Evolutionary conservation across 1,140 invertebrate species (phyloP).

Genomic region (Monomorium pharaonis): DNA sequence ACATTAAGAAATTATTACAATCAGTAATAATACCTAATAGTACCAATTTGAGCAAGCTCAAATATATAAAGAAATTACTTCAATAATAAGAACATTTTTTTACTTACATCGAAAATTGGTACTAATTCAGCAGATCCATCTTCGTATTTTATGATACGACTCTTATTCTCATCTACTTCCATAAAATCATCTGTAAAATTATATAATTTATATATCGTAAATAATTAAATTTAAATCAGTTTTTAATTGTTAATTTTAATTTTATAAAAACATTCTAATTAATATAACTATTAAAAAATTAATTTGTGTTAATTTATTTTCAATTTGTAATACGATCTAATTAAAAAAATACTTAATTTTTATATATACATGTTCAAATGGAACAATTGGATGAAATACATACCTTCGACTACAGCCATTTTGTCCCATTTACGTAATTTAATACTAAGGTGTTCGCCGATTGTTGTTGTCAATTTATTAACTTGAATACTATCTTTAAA

Average conservation of each 20-base stretch:
- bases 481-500: constrained; percentile 79
- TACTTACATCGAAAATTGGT: constrained; percentile 49
- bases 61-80: neutral
- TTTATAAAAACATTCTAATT: neutral
- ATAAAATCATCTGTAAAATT: constrained; percentile 63
- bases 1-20: constrained; percentile 1
- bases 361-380: neutral
- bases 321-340: neutral
- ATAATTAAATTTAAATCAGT: constrained; percentile 9
- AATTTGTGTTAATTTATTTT: neutral
- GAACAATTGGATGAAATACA: neutral
- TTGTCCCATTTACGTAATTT: constrained; percentile 77
- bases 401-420: constrained; percentile 60
- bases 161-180: constrained; percentile 61
- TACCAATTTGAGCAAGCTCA: neutral
- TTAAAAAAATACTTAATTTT: neutral
- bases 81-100: neutral
- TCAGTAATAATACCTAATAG: neutral
- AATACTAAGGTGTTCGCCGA: constrained; percentile 79
- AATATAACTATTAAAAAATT: neutral
- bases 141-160: constrained; percentile 72
- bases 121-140: constrained; percentile 79
- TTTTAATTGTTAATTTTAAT: neutral
- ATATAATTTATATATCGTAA: neutral
- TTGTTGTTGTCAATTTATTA: constrained; percentile 80